Conservation (phyloP, 2,888 invertebrate species). For the Yponomeuta plumbellus region DNA sequence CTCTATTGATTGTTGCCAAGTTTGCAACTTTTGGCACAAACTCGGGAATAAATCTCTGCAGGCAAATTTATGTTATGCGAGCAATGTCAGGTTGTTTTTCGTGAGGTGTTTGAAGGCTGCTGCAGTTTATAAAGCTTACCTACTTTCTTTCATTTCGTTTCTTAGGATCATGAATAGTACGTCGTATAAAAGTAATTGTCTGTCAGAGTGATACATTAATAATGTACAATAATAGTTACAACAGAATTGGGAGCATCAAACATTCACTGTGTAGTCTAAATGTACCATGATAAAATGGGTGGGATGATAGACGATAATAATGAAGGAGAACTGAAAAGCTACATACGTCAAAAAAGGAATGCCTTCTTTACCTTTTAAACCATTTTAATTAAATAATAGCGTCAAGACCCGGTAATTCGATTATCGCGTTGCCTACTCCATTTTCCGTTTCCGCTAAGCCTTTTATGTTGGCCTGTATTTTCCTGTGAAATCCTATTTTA, state of each 20-base stretch:
- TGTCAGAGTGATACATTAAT: too few species aligned
- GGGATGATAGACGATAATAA: neutral
- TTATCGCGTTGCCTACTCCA: neutral
- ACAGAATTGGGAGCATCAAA: neutral
- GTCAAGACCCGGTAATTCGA: neutral
- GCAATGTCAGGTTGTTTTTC: neutral
- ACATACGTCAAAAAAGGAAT: neutral
- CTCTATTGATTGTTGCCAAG: conserved; percentile 7
- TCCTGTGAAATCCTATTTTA: neutral
- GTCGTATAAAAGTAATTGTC: too few species aligned
- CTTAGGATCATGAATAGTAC: too few species aligned
- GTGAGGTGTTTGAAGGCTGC: neutral
- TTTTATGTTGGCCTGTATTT: neutral
- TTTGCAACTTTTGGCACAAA: neutral
- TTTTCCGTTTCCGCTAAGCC: neutral
- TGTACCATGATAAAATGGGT: neutral
- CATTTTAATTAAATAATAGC: neutral
- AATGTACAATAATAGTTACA: neutral
- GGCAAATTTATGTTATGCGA: neutral
- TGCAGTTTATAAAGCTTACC: neutral
- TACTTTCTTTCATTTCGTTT: too few species aligned
- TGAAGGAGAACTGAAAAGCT: neutral
- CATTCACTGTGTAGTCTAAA: neutral
- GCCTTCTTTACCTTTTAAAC: neutral
- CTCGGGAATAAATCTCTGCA: neutral